Conservation (phyloP, 2,888 invertebrate species). For the Drosophila demipolita region DNA sequence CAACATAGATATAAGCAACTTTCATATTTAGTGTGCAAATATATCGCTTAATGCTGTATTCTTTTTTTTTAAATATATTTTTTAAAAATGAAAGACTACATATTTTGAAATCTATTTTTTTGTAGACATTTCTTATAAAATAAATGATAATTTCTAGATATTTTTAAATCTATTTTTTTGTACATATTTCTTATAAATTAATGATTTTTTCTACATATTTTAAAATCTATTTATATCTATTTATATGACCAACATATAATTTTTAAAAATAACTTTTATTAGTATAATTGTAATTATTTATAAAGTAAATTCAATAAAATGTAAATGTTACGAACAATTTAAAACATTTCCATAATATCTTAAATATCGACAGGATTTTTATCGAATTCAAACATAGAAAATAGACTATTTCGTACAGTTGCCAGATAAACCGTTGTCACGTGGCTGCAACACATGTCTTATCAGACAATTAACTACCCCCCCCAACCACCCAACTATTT, state of each 20-base stretch:
- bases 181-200: not conserved
- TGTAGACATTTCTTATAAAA: not conserved
- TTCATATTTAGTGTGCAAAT: not conserved
- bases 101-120: not conserved
- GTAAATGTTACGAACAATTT: not conserved
- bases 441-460: constrained; percentile 33
- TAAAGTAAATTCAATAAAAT: not conserved
- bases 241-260: not conserved
- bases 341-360: not conserved
- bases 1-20: not conserved
- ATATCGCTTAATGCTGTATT: not conserved
- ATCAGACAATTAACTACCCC: not conserved
- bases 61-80: not conserved
- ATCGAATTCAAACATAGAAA: not conserved
- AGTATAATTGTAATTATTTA: not conserved
- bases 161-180: too few relatives aligned
- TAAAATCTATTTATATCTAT: too few relatives aligned
- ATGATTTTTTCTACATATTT: not conserved
- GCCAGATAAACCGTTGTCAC: constrained; percentile 38
- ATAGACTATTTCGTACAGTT: constrained; percentile 7
- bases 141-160: not conserved
- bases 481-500: not conserved
- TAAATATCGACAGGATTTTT: not conserved
- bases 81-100: not conserved
- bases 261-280: not conserved